Conservation (phyloP, 2,113 vertebrate species). For the Platycercus adscitus region DNA sequence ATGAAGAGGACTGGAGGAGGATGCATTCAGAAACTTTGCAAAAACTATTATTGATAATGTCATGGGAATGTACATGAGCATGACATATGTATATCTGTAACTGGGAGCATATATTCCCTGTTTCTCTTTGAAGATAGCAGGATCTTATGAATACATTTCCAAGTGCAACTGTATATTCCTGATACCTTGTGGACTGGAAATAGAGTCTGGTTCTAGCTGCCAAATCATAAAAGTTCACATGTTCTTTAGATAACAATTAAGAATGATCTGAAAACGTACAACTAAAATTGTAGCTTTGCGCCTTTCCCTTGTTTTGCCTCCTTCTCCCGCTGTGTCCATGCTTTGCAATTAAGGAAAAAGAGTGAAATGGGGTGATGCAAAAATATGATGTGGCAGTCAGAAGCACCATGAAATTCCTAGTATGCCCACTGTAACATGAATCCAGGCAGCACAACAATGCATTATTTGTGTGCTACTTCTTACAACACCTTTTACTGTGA, state of each 20-base stretch:
- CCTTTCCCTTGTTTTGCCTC: neutral
- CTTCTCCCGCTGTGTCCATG: neutral
- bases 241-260: neutral
- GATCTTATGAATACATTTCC: neutral
- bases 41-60: neutral
- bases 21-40: neutral
- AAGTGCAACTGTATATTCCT: neutral
- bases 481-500: neutral
- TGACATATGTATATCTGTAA: no score
- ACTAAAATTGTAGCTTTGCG: neutral
- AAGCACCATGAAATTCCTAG: neutral
- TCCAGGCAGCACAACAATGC: neutral
- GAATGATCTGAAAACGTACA: fast-evolving
- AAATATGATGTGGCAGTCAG: neutral
- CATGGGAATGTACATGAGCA: neutral
- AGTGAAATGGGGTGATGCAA: neutral
- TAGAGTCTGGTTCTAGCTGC: neutral
- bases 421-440: neutral
- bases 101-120: neutral
- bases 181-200: neutral
- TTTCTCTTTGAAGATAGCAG: neutral
- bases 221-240: neutral
- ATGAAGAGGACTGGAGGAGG: neutral
- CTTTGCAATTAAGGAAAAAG: neutral
- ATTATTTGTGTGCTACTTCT: neutral